Base-by-base conservation (phyloP, 2,888 invertebrate species). In the Cactoblastis cactorum region DNA sequence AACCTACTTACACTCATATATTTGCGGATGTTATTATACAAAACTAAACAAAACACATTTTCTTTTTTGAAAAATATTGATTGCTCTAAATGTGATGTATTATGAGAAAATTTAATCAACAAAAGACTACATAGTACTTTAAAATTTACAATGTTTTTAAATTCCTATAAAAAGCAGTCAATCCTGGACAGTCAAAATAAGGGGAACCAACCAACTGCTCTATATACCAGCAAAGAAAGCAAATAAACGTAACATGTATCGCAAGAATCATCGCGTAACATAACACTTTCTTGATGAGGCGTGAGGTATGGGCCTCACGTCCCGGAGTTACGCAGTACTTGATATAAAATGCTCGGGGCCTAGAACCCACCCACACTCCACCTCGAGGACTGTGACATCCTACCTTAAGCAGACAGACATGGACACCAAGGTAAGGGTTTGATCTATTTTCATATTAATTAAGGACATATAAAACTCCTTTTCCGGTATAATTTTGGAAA, bases 231-330 rank as follows among this genome's bases (percentile, higher is more conserved):
- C 56, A 57, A 71, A 63, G 63, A 64, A 67, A 67, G 61, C 59
- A 62, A 58, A 56, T 48, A 53, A 71, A 66, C 74, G 74, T 68
- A 77, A 71, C 71, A 69, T 67, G 67, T 77, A 77, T 75, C 67
- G 75, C 76, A 71, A 76, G 71, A 69, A 57, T 53, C 60, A 59
- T 76, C 73, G 79, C 83, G 83, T 83, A 83, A 85, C 58, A 73
- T 67, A 67, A 64, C 76, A 80, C 86, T 86, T 87, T 87, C 87
- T 83, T 83, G 82, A 84, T 81, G 71, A 77, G 80, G 62, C 63
- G 65, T 69, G 64, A 62, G 58, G 80, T 86, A 89, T 88, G 78
- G 75, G 69, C 60, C 71, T 88, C 89, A 89, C 89, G 89, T 89
- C 63, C 67, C 39, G 51, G 51, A 50, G 76, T 87, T 87, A 76